Evolutionary conservation across 1,140 invertebrate species (phyloP).

Genomic region (Notospermus geniculatus): DNA sequence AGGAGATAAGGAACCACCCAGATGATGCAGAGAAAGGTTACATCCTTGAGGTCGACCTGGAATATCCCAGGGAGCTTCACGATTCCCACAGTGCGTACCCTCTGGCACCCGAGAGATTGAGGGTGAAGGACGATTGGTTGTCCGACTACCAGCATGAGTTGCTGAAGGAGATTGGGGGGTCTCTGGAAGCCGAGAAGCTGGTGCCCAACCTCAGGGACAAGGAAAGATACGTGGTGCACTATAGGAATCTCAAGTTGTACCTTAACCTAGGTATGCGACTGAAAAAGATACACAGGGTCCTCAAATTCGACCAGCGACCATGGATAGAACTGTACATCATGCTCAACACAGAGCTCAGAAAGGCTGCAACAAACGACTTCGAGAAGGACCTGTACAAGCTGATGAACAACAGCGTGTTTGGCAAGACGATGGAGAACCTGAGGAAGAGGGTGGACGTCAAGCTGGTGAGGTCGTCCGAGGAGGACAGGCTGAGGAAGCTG

Average conservation of each 20-base stretch:
- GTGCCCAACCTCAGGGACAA: slow-evolving; percentile 18
- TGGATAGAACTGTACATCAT: slow-evolving; percentile 25
- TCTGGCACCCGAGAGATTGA: slow-evolving; percentile 50
- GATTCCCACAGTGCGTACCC: slow-evolving; percentile 59
- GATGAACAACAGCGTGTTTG: slow-evolving; percentile 55
- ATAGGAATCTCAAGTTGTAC: slow-evolving; percentile 26
- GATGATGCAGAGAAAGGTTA: slow-evolving; percentile 52
- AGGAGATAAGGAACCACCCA: no score
- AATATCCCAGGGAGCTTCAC: slow-evolving; percentile 53
- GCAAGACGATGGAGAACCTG: slow-evolving; percentile 56
- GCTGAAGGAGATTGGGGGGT: slow-evolving; percentile 6
- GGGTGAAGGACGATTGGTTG: no score
- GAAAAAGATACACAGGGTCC: slow-evolving; percentile 21
- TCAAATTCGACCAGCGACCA: slow-evolving; percentile 21
- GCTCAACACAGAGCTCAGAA: slow-evolving; percentile 37
- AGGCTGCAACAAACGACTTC: slow-evolving; percentile 48
- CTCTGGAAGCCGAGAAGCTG: slow-evolving; percentile 6
- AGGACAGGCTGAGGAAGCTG: slow-evolving; percentile 27
- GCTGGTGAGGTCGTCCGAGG: slow-evolving; percentile 15
- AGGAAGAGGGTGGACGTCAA: slow-evolving; percentile 43
- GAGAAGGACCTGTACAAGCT: slow-evolving; percentile 55
- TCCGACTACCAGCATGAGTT: no score
- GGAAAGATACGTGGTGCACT: slow-evolving; percentile 22
- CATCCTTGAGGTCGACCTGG: slow-evolving; percentile 57
- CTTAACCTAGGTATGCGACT: slow-evolving; percentile 21